Evolutionary conservation across 2,888 invertebrate genomes (phyloP), one percentile per base, ranked within the genome.

Genomic region (Pterostichus madidus): DNA sequence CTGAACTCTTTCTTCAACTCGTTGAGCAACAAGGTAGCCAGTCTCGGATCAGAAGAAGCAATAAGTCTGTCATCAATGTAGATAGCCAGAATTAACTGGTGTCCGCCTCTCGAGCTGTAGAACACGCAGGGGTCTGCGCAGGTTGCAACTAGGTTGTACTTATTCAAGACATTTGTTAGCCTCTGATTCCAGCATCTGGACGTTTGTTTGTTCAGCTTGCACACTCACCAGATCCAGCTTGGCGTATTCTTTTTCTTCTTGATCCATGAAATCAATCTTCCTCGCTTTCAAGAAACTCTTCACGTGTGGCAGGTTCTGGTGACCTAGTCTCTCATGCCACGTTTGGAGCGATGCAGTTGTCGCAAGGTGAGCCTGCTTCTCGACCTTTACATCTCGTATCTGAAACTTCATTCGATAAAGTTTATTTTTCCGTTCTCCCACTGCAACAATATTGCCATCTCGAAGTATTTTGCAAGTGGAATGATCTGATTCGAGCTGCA

Each of bases 151-250:
- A 76, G 17, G 11, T 52, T 78, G 52, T 24, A 71, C 10, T 68
- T 56, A 10, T n/a, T 31, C 39, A 81, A 44, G 61, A 86, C 86
- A 5, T 84, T 59, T 10, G 80, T 84, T 78, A 88, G 86, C n/a
- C 84, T 82, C 17, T 84, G 61, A 83, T 88, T 87, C 88, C 88
- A 89, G 52, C 85, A 85, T 68, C 88, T 78, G 7, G 88, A 86
- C 2, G 87, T 84, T 83, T 89, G 88, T 77, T 88, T 85, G 5
- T 85, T 84, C 44, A 88, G 84, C 46, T 85, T 86, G 80, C 87
- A 89, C 5, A 88, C 87, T n/a, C n/a, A n/a, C 35, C 64, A 32
- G 59, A 59, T 59, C 31, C 32, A 64, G 35, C 64, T 64, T 31
- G 31, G 31, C 59, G 59, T 59, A 59, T 59, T 59, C 59, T 6